phyloP scores from a whole-genome alignment of 2,888 invertebrate genomes.

The Lepidochrysops patricia region DNA sequence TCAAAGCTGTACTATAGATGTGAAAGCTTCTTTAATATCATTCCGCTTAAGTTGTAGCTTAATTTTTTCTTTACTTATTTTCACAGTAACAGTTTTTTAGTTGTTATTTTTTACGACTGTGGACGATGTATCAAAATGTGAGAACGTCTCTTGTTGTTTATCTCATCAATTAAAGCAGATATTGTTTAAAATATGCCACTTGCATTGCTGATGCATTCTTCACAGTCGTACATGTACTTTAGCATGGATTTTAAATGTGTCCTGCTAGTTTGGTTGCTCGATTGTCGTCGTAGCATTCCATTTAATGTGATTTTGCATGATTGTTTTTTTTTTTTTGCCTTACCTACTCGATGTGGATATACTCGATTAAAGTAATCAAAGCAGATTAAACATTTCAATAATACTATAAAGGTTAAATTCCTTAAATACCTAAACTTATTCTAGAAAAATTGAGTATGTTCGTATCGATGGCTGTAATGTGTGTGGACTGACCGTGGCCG shows the following conservation, averaged over 20 bases:
- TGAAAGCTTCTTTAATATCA: slow-evolving; percentile 58
- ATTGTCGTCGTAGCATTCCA: slow-evolving; percentile 44
- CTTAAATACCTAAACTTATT: neutral
- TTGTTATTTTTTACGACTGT: slow-evolving; percentile 24
- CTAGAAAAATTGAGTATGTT: slow-evolving; percentile 27
- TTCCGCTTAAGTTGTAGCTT: slow-evolving; percentile 58
- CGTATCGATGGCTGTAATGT: slow-evolving; percentile 43
- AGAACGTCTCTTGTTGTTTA: neutral
- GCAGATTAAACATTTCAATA: neutral
- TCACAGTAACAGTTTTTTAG: slow-evolving; percentile 53
- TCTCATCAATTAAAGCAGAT: neutral
- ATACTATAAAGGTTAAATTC: no score
- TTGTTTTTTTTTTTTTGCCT: slow-evolving; percentile 53
- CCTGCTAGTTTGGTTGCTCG: slow-evolving; percentile 62
- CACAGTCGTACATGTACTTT: slow-evolving; percentile 32
- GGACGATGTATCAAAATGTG: neutral
- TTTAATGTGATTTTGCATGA: slow-evolving; percentile 49
- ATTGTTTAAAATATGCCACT: neutral
- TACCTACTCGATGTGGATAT: slow-evolving; percentile 41
- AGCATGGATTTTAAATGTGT: slow-evolving; percentile 59
- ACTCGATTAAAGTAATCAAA: slow-evolving; percentile 15
- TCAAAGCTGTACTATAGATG: slow-evolving; percentile 64
- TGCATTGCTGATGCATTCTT: slow-evolving; percentile 19
- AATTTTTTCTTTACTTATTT: slow-evolving; percentile 45
- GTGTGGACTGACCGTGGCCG: slow-evolving; percentile 64